Conservation (phyloP, 2,113 vertebrate genomes). For the Nothoprocta pentlandii region DNA sequence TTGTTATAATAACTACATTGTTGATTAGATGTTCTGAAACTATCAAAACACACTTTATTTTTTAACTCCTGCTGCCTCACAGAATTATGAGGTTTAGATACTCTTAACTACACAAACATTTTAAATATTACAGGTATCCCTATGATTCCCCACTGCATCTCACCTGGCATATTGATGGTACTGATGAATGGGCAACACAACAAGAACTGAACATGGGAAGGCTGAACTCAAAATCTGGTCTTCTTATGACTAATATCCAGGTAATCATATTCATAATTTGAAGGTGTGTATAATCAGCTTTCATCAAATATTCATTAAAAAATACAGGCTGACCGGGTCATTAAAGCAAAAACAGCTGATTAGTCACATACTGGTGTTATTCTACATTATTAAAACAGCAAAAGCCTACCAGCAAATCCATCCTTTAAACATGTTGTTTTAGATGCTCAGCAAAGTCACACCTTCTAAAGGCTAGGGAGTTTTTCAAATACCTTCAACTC, state of each 20-base stretch:
- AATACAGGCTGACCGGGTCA: background rate
- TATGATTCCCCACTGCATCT: background rate
- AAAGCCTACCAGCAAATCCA: background rate
- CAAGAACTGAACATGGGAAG: background rate
- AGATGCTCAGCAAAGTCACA: background rate
- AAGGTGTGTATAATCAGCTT: background rate
- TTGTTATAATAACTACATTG: background rate
- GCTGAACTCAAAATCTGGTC: background rate
- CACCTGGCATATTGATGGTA: background rate
- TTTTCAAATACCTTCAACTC: background rate
- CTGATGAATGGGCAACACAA: background rate
- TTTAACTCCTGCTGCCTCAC: background rate
- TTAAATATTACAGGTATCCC: background rate
- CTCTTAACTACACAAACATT: background rate
- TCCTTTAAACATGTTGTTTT: background rate
- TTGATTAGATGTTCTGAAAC: background rate
- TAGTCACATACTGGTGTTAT: background rate
- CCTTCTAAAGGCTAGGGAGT: background rate
- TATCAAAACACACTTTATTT: background rate
- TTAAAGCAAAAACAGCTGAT: background rate
- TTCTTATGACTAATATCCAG: background rate
- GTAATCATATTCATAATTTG: background rate
- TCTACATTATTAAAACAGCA: background rate
- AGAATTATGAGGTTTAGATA: background rate
- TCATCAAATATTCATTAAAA: background rate